A percentile compares a stretch with the other conserved stretches of the same genome.
phyloP scores from a whole-genome alignment of 2,797 vertebrate species.

The Arvicola amphibius region DNA sequence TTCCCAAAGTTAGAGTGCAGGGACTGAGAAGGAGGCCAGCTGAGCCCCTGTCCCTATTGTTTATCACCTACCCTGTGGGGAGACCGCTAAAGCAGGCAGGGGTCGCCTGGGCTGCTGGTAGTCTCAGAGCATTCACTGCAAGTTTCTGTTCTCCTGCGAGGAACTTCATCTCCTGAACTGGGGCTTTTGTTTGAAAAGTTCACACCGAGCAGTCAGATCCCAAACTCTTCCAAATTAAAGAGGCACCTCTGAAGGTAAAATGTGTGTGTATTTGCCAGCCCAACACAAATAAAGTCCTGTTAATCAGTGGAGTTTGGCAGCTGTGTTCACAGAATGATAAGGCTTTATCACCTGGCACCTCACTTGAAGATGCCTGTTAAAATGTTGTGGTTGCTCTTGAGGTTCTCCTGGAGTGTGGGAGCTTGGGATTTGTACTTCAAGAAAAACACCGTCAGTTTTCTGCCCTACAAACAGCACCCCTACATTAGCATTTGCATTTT shows the following conservation, averaged over 20 bases:
- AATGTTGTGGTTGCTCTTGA: constrained; percentile 71
- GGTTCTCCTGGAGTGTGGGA: constrained; percentile 65
- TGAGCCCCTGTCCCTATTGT: constrained; percentile 40
- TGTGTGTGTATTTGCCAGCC: constrained; percentile 84
- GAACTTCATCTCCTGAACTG: constrained; percentile 48
- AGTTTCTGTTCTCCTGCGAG: constrained; percentile 55
- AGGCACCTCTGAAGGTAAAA: constrained; percentile 82
- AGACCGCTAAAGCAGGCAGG: constrained; percentile 22
- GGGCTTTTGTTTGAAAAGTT: constrained; percentile 74
- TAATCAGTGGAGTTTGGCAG: constrained; percentile 84
- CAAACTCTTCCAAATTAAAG: constrained; percentile 70
- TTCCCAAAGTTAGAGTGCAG: constrained; percentile 18
- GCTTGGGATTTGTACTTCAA: constrained; percentile 61
- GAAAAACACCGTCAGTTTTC: constrained; percentile 45
- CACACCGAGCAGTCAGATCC: constrained; percentile 61
- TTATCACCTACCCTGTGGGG: background rate
- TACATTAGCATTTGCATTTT: constrained; percentile 80
- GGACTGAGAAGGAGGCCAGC: background rate
- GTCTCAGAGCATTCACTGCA: background rate
- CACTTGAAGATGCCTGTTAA: constrained; percentile 81
- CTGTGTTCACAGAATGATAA: constrained; percentile 85
- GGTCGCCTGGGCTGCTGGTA: constrained; percentile 6
- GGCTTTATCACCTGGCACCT: constrained; percentile 85
- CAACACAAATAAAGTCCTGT: constrained; percentile 85
- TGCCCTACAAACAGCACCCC: constrained; percentile 53